Percentiles rank a stretch among this genome's conserved stretches.
These are phyloP conservation scores for Frankliniella fusca DNA, from an alignment of 2,888 invertebrate genomes.

Conservation along the genomic window DNA sequence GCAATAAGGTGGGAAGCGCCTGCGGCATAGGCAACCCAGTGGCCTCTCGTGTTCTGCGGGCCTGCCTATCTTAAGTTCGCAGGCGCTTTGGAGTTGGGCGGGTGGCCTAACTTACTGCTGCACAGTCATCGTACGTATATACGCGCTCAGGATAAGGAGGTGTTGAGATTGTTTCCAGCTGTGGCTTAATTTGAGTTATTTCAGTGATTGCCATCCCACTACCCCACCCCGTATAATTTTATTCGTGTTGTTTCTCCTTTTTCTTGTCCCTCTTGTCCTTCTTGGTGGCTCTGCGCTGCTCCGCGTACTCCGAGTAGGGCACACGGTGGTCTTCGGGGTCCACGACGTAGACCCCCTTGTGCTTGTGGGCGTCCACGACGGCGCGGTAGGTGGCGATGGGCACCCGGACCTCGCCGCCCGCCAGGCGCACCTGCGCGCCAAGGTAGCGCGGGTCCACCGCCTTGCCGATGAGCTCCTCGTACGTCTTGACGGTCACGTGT, in stretches of 20 bases:
- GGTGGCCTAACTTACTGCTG: too few relatives aligned
- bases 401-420: neutral
- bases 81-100: too few relatives aligned
- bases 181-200: too few relatives aligned
- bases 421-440: neutral
- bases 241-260: neutral
- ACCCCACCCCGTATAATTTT: neutral
- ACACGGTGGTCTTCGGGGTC: conserved; percentile 9
- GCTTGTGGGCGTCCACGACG: conserved; percentile 7
- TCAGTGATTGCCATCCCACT: too few relatives aligned
- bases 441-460: conserved; percentile 1
- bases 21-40: too few relatives aligned
- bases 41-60: too few relatives aligned
- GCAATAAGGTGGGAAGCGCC: too few relatives aligned
- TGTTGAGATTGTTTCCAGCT: too few relatives aligned
- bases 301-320: neutral
- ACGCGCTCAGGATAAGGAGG: too few relatives aligned
- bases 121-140: too few relatives aligned
- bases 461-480: neutral
- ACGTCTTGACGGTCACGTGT: neutral
- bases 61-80: too few relatives aligned
- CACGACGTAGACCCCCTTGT: conserved; percentile 7
- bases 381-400: neutral
- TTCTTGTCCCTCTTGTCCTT: neutral
- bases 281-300: neutral